Evolutionary conservation across 2,113 vertebrate genomes (phyloP).

Genomic region (Pedetes capensis): DNA sequence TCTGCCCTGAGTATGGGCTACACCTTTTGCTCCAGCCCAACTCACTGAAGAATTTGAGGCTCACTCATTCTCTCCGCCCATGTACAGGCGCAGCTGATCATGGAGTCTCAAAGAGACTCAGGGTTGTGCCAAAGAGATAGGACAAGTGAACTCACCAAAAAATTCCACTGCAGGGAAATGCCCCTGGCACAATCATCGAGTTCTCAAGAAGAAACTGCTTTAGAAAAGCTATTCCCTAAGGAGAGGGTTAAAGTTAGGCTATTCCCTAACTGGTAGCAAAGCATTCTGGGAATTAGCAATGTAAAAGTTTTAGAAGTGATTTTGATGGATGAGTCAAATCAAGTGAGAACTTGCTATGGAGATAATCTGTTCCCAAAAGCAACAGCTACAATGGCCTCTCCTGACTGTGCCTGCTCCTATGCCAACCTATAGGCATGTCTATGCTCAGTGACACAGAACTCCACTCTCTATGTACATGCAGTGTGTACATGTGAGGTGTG

Average conservation of each 20-base stretch:
- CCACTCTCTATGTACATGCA: neutral
- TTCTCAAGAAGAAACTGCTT: neutral
- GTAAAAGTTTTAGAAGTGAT: neutral
- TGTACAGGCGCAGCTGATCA: neutral
- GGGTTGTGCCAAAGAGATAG: neutral
- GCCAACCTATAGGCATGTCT: neutral
- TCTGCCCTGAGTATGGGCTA: neutral
- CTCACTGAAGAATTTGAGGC: neutral
- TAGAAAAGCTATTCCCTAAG: neutral
- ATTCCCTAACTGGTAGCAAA: slow-evolving; percentile 29
- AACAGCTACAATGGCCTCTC: neutral
- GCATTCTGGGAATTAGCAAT: slow-evolving; percentile 11
- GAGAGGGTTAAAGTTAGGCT: slow-evolving; percentile 7
- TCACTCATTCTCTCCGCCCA: neutral
- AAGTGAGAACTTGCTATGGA: neutral
- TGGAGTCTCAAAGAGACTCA: neutral
- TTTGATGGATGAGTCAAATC: neutral
- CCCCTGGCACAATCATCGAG: neutral
- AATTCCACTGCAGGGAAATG: slow-evolving; percentile 15
- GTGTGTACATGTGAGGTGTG: neutral
- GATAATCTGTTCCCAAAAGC: neutral
- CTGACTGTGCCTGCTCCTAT: neutral
- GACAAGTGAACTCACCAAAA: neutral
- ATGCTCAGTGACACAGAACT: neutral
- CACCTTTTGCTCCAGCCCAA: neutral